Evolutionary conservation across 2,113 vertebrate genomes (phyloP).

Genomic region (Serinus canaria): DNA sequence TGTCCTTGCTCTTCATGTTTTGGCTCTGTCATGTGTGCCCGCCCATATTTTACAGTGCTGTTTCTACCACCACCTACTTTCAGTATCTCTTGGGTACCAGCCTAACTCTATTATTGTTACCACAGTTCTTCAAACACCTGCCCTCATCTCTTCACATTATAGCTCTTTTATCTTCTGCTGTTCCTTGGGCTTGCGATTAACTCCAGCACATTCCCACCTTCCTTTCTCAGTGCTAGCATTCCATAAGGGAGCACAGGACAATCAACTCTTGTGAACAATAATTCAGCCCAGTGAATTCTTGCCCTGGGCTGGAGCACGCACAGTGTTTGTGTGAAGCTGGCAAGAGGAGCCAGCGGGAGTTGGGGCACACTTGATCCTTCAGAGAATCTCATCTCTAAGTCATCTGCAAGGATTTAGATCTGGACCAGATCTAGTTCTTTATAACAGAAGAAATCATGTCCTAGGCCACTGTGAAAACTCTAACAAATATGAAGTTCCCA

Average conservation of each 20-base stretch:
- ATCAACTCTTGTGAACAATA: accelerated
- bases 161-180: neutral
- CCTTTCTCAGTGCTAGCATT: neutral
- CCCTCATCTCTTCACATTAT: neutral
- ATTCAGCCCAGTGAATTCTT: neutral
- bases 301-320: neutral
- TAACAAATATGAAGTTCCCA: neutral
- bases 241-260: neutral
- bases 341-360: accelerated
- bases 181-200: neutral
- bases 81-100: neutral
- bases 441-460: neutral
- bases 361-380: neutral
- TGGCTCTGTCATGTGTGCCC: neutral
- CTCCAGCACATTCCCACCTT: neutral
- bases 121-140: neutral
- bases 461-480: neutral
- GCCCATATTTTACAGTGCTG: neutral
- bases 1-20: neutral
- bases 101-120: neutral
- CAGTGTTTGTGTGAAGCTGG: neutral
- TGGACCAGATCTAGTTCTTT: neutral
- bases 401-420: neutral
- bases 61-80: neutral
- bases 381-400: neutral